A percentile compares a stretch with the other conserved stretches of the same genome.
These are phyloP conservation scores for Xiphophorus hellerii DNA, from an alignment of 2,113 vertebrate species.

Conservation along the genomic window DNA sequence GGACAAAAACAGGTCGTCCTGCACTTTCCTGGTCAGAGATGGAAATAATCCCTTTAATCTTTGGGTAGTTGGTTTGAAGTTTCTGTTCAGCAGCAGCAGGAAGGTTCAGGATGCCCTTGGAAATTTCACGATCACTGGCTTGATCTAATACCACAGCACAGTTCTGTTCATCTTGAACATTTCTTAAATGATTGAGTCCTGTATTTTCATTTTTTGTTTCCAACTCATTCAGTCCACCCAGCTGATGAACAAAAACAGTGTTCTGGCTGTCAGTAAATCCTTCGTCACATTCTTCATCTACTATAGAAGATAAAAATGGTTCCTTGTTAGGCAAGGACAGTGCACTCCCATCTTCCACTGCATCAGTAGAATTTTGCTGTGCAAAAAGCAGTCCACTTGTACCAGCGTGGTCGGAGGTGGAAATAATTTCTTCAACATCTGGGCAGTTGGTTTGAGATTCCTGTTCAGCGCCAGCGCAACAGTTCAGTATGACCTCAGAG, in stretches of 20 bases:
- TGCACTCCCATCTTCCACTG: conserved; percentile 38
- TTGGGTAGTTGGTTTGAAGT: conserved; percentile 51
- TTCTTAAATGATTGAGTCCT: conserved; percentile 33
- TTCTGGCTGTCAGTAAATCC: conserved; percentile 33
- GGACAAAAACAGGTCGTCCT: conserved; percentile 15
- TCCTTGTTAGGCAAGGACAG: conserved; percentile 25
- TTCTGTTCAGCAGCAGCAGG: conserved; percentile 43
- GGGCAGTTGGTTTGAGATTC: conserved; percentile 54
- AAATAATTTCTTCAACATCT: conserved; percentile 47
- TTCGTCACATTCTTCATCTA: conserved; percentile 31
- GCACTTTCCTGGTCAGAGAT: conserved; percentile 27
- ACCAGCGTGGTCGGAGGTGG: conserved; percentile 33
- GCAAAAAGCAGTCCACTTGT: conserved; percentile 16
- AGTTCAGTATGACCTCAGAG: conserved; percentile 44
- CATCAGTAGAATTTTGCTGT: conserved; percentile 9
- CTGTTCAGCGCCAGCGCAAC: conserved; percentile 38
- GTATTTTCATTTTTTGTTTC: conserved; percentile 48
- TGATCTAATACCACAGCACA: conserved; percentile 19
- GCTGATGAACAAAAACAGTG: conserved; percentile 14
- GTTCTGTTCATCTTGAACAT: conserved; percentile 27
- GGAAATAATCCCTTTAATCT: conserved; percentile 45
- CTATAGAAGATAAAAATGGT: conserved; percentile 17
- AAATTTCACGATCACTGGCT: conserved; percentile 43
- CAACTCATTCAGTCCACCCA: conserved; percentile 41
- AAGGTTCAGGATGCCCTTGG: conserved; percentile 38